Percentiles rank a stretch among this genome's conserved stretches.
phyloP scores from a whole-genome alignment of 35 echinoderm and acorn worm genomes.

The Lytechinus pictus region DNA sequence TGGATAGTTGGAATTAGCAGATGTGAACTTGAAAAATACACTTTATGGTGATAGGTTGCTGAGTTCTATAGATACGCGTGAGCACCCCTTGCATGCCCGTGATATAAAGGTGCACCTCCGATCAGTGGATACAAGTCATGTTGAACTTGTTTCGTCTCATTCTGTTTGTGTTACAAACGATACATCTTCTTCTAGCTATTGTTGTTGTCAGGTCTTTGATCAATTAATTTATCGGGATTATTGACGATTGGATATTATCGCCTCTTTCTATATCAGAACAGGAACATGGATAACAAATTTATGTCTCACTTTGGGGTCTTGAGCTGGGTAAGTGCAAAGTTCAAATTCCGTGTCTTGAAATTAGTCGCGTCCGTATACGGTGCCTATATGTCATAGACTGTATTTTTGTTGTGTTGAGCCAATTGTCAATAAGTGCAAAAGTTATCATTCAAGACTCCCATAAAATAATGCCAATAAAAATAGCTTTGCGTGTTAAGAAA shows the following conservation, averaged over 20 bases:
- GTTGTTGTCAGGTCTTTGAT: neutral
- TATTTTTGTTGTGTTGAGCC: neutral
- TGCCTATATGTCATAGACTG: neutral
- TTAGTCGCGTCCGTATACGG: too few relatives aligned
- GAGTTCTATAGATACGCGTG: neutral
- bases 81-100: neutral
- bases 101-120: neutral
- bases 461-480: too few relatives aligned
- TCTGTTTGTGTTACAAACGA: neutral
- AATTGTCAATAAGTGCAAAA: neutral
- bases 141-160: neutral
- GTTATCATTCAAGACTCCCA: neutral
- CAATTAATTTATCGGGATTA: neutral
- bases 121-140: neutral
- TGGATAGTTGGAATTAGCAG: constrained; percentile 22
- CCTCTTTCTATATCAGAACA: neutral
- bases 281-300: neutral
- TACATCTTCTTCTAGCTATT: neutral
- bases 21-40: constrained; percentile 13
- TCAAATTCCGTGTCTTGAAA: neutral
- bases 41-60: neutral
- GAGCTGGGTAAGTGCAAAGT: constrained; percentile 32
- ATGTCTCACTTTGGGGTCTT: constrained; percentile 28
- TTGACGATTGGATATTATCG: neutral
- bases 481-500: too few relatives aligned